These are phyloP conservation scores for Pampusana beccarii DNA, from an alignment of 2,113 vertebrate species.

Conservation along the genomic window DNA sequence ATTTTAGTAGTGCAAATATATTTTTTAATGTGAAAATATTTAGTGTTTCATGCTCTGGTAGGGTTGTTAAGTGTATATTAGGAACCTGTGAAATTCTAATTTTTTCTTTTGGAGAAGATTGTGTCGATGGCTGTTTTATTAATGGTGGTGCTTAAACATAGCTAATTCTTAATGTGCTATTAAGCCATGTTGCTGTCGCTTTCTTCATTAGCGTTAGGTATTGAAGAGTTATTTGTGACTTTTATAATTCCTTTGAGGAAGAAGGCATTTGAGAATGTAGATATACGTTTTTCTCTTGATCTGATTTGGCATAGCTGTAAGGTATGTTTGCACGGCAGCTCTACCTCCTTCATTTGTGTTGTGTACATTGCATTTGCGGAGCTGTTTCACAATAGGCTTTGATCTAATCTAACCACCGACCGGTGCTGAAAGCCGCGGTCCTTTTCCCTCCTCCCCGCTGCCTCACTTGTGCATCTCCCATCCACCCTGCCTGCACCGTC, in stretches of 20 bases:
- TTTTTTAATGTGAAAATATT: neutral
- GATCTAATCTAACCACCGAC: neutral
- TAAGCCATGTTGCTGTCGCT: neutral
- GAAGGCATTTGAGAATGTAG: neutral
- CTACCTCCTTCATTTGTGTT: neutral
- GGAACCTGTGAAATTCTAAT: neutral
- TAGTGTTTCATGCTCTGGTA: neutral
- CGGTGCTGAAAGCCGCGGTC: neutral
- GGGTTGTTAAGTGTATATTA: neutral
- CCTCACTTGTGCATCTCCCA: fast-evolving
- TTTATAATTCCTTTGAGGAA: neutral
- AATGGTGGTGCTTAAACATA: neutral
- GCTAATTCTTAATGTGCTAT: neutral
- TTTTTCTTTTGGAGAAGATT: neutral
- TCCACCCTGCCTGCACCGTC: fast-evolving
- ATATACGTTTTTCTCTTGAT: fast-evolving
- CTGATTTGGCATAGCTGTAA: neutral
- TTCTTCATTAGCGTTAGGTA: neutral
- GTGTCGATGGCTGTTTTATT: neutral
- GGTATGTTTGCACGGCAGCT: neutral
- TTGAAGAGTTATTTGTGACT: neutral
- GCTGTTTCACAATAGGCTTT: neutral
- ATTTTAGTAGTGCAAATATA: neutral
- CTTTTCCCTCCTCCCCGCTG: neutral
- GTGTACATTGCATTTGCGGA: neutral